phyloP scores from a whole-genome alignment of 2,113 vertebrate genomes.

The Myxocyprinus asiaticus region DNA sequence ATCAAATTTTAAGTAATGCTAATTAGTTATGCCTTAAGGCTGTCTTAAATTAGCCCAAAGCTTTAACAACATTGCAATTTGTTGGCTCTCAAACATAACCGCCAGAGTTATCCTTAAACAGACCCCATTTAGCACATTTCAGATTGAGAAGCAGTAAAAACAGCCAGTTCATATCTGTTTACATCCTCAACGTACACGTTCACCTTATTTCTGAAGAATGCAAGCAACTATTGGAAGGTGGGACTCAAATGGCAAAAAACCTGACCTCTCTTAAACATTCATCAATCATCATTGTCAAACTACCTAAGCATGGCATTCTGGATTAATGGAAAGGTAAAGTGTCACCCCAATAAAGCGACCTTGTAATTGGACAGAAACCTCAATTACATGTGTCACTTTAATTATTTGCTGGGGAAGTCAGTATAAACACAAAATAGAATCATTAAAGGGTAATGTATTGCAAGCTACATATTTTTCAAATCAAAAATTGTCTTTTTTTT shows the following conservation, averaged over 20 bases:
- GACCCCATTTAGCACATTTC: too few species aligned
- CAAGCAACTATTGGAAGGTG: constrained; percentile 46
- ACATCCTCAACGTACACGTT: neutral
- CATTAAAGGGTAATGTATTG: neutral
- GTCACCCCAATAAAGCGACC: constrained; percentile 59
- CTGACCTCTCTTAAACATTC: constrained; percentile 54
- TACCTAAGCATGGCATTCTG: constrained; percentile 58
- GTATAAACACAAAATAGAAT: neutral
- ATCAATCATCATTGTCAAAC: constrained; percentile 44
- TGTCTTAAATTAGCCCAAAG: constrained; percentile 17
- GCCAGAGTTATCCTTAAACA: too few species aligned
- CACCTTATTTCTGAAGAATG: constrained; percentile 5
- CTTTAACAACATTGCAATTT: neutral
- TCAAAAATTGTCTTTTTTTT: neutral
- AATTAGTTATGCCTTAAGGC: constrained; percentile 15
- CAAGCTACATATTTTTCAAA: neutral
- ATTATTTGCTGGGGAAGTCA: constrained; percentile 47
- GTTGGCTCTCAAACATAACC: neutral
- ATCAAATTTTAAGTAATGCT: constrained; percentile 19
- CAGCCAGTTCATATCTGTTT: neutral
- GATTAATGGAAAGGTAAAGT: constrained; percentile 50
- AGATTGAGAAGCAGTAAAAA: too few species aligned
- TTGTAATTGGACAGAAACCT: constrained; percentile 69
- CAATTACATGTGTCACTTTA: constrained; percentile 63
- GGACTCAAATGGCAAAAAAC: neutral